These are phyloP conservation scores for Cinara cedri DNA, from an alignment of 2,888 invertebrate genomes.

Conservation along the genomic window DNA sequence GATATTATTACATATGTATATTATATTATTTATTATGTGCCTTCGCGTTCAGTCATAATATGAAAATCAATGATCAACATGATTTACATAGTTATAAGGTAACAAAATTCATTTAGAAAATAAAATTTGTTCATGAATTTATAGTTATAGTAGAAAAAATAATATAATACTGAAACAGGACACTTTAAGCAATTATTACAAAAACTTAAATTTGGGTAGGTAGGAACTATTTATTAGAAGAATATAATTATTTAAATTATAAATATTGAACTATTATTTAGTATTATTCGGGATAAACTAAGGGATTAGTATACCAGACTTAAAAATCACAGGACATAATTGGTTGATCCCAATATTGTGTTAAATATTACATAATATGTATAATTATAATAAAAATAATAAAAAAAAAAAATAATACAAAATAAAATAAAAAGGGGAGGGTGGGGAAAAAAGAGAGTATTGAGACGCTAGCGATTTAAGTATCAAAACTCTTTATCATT, in stretches of 20 bases:
- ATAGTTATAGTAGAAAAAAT: conserved; percentile 50
- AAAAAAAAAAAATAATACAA: neutral
- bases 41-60: conserved; percentile 51
- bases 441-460: conserved; percentile 6
- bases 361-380: conserved; percentile 24
- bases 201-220: conserved; percentile 53
- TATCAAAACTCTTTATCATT: conserved; percentile 37
- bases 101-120: conserved; percentile 50
- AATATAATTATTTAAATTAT: conserved; percentile 45
- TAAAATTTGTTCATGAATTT: conserved; percentile 54
- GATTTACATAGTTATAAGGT: conserved; percentile 43
- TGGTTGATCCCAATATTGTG: conserved; percentile 40
- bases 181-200: conserved; percentile 45
- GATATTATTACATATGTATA: conserved; percentile 38
- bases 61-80: conserved; percentile 51
- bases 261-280: conserved; percentile 35
- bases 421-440: conserved; percentile 19
- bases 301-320: conserved; percentile 51
- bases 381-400: conserved; percentile 9
- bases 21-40: conserved; percentile 49
- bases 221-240: conserved; percentile 55
- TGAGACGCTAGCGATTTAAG: conserved; percentile 24
- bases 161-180: conserved; percentile 54
- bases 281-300: conserved; percentile 37
- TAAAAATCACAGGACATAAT: conserved; percentile 48